Percentiles rank a stretch among this genome's conserved stretches.
Conservation (phyloP, 2,888 invertebrate species). For the Zele albiditarsus region DNA sequence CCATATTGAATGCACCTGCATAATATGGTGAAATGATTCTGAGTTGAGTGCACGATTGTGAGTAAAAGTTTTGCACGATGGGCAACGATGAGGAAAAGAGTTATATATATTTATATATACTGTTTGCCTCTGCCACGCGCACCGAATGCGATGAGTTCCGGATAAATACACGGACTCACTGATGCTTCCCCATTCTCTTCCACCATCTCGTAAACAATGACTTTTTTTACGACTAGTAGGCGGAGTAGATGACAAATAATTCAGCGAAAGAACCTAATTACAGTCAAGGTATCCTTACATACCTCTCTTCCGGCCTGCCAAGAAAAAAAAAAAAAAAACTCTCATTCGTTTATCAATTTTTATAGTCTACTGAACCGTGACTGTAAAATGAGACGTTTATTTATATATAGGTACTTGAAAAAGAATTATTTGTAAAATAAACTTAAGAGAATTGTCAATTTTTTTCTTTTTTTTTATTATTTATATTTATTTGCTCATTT, state of each 20-base stretch:
- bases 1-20: not conserved
- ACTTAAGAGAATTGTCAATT: not conserved
- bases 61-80: not conserved
- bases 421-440: not conserved
- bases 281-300: not conserved
- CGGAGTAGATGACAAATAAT: conserved; percentile 26
- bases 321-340: not conserved
- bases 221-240: conserved; percentile 8
- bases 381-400: not conserved
- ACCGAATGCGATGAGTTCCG: conserved; percentile 11
- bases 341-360: not conserved
- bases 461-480: not conserved
- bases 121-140: conserved; percentile 1
- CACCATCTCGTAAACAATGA: not conserved
- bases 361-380: not conserved
- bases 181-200: conserved; percentile 11
- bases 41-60: not conserved
- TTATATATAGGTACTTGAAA: not conserved
- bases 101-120: not conserved
- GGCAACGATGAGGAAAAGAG: not conserved
- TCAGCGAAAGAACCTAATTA: conserved; percentile 18
- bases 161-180: conserved; percentile 3
- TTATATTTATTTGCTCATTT: not conserved
- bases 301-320: not conserved
- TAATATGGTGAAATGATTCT: not conserved